A percentile compares a stretch with the other conserved stretches of the same genome.
Conservation (phyloP, 2,797 vertebrate species). For the Lutjanus argentimaculatus region DNA sequence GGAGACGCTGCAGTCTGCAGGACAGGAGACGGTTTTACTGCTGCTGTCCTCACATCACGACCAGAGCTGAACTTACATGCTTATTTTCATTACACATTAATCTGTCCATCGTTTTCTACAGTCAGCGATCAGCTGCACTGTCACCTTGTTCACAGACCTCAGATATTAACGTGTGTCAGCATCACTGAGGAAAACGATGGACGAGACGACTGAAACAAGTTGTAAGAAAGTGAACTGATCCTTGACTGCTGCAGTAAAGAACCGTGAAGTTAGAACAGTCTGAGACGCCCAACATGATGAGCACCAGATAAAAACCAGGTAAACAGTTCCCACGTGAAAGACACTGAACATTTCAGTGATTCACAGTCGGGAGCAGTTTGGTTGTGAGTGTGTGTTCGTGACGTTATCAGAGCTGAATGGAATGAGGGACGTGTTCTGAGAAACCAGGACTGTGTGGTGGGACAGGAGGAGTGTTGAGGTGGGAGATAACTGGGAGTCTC, state of each 20-base stretch:
- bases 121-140: too few relatives aligned
- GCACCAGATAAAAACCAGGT: neutral
- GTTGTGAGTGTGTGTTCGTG: too few relatives aligned
- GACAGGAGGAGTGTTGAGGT: neutral
- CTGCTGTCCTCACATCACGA: neutral
- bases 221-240: too few relatives aligned
- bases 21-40: neutral
- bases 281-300: neutral
- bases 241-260: too few relatives aligned
- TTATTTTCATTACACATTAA: too few relatives aligned
- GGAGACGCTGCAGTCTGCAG: conserved; percentile 6
- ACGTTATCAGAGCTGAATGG: neutral
- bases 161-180: too few relatives aligned
- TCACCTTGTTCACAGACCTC: too few relatives aligned
- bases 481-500: neutral
- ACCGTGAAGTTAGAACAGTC: too few relatives aligned
- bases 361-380: conserved; percentile 3
- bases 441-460: neutral
- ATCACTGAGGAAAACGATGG: too few relatives aligned
- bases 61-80: too few relatives aligned
- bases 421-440: neutral
- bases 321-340: neutral
- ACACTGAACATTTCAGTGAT: neutral
- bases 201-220: too few relatives aligned
- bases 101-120: too few relatives aligned